A percentile compares a stretch with the other conserved stretches of the same genome.
Evolutionary conservation across 2,888 invertebrate species (phyloP).

Genomic region (Dugesia japonica): DNA sequence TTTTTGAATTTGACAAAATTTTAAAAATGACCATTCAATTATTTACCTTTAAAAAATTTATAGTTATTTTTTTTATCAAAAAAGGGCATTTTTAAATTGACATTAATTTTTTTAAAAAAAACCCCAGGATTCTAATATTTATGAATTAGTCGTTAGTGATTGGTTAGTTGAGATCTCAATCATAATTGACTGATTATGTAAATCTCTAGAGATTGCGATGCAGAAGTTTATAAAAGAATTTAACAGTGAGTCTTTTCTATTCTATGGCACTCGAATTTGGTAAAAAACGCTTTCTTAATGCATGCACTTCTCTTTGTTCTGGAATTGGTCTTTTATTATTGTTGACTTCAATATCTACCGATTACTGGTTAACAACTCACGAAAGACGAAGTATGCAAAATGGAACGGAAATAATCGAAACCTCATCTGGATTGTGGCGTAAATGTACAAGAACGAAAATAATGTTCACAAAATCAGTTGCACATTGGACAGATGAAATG

Average conservation of each 20-base stretch:
- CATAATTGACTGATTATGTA: background rate
- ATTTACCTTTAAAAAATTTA: too few species aligned
- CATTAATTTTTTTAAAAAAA: too few species aligned
- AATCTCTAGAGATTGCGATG: background rate
- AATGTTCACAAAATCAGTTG: background rate
- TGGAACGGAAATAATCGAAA: background rate
- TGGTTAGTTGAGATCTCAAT: background rate
- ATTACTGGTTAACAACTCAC: constrained; percentile 15
- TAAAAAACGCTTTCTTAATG: background rate
- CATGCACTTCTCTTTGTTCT: background rate
- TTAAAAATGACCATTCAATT: too few species aligned
- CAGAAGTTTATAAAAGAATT: background rate
- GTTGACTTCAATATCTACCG: constrained; percentile 3
- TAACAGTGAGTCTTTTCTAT: background rate
- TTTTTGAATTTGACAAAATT: too few species aligned
- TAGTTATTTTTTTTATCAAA: too few species aligned
- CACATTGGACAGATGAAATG: background rate
- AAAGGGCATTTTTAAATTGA: too few species aligned
- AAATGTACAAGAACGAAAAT: constrained; percentile 15
- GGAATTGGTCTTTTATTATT: constrained; percentile 8
- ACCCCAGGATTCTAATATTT: too few species aligned
- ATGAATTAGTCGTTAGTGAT: too few species aligned
- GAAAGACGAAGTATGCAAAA: background rate
- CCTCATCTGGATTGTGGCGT: background rate
- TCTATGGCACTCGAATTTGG: constrained; percentile 13